These are phyloP conservation scores for Calvadosia cruxmelitensis DNA, from an alignment of 30 jellyfish, hydroid and myxozoan species.

Conservation along the genomic window DNA sequence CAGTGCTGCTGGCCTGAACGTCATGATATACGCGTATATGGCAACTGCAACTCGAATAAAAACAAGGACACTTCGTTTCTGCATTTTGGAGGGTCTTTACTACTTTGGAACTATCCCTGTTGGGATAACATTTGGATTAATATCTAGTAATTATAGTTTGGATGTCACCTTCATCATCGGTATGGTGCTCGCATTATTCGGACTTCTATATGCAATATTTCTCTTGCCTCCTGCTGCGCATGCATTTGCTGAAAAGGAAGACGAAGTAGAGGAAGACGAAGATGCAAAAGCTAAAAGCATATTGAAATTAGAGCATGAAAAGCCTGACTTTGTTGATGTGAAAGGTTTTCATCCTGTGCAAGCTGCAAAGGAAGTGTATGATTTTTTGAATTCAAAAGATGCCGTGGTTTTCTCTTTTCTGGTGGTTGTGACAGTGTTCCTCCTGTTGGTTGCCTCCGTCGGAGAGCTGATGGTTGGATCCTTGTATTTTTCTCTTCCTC, in stretches of 20 bases:
- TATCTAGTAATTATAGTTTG: background rate
- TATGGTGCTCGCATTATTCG: background rate
- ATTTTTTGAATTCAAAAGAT: background rate
- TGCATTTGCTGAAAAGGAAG: background rate
- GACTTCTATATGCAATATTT: background rate
- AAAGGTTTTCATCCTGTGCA: background rate
- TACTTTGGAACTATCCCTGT: background rate
- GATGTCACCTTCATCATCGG: background rate
- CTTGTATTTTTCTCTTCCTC: background rate
- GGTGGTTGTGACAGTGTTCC: background rate
- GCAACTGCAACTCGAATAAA: conserved; percentile 3
- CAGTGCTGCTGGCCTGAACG: conserved; percentile 12
- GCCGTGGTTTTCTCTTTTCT: background rate
- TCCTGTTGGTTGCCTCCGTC: background rate
- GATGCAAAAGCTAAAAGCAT: background rate
- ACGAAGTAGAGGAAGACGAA: background rate
- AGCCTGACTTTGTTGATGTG: background rate
- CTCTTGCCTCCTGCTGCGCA: background rate
- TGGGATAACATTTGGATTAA: background rate
- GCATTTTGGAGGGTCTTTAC: conserved; percentile 8
- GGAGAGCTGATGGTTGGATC: background rate
- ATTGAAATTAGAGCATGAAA: background rate
- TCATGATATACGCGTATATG: conserved; percentile 4
- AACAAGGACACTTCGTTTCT: conserved; percentile 18
- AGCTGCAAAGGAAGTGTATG: background rate